Evolutionary conservation across 2,888 invertebrate species (phyloP).

Genomic region (Arenicola marina): DNA sequence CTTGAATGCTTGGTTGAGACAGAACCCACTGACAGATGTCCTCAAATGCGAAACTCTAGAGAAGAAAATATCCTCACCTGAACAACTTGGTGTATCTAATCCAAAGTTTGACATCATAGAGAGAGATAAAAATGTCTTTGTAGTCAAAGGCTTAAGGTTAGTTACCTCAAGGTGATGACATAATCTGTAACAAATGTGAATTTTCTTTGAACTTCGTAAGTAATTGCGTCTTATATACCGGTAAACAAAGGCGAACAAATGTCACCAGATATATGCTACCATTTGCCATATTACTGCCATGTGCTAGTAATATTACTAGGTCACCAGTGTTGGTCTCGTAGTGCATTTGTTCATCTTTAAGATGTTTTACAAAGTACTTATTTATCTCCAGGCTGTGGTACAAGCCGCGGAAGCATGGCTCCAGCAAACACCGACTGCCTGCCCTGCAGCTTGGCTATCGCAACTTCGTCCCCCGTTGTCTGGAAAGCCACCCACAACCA

Average conservation of each 20-base stretch:
- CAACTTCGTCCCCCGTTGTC: slow-evolving; percentile 23
- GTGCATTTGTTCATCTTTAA: too few species aligned
- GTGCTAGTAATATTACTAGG: too few species aligned
- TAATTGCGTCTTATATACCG: too few species aligned
- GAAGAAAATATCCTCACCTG: slow-evolving; percentile 16
- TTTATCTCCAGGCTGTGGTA: slow-evolving; percentile 22
- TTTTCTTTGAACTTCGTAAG: too few species aligned
- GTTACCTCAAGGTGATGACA: too few species aligned
- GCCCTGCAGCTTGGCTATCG: slow-evolving; percentile 24
- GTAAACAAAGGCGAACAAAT: too few species aligned
- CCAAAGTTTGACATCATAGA: slow-evolving; percentile 13
- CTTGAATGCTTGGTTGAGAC: slow-evolving; percentile 25
- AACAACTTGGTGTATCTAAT: slow-evolving; percentile 12
- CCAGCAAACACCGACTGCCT: not conserved
- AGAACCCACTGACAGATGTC: slow-evolving; percentile 11
- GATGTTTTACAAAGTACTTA: too few species aligned
- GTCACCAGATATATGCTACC: too few species aligned
- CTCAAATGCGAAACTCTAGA: slow-evolving; percentile 26
- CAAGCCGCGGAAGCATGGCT: not conserved
- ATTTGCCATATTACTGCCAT: too few species aligned
- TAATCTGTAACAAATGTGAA: too few species aligned
- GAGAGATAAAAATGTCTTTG: slow-evolving; percentile 10
- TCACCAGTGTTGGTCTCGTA: too few species aligned
- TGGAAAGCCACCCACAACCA: slow-evolving; percentile 3
- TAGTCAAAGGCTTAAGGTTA: slow-evolving; percentile 30